These are phyloP conservation scores for Caenorhabditis becei DNA, from an alignment of 2,888 invertebrate genomes.

Conservation along the genomic window DNA sequence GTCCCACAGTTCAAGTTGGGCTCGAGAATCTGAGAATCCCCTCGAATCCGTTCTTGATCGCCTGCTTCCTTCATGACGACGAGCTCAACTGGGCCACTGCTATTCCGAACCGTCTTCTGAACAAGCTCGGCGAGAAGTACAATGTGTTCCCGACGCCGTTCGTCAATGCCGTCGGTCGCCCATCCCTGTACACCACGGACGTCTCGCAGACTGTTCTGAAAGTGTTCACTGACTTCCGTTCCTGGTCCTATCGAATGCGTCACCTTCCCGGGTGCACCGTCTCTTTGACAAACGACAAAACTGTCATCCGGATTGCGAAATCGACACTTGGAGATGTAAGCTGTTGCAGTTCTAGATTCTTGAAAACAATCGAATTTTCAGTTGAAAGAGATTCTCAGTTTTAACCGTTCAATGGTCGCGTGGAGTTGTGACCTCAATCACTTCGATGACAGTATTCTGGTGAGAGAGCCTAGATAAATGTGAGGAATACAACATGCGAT, in stretches of 20 bases:
- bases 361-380: constrained; percentile 53
- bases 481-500: not conserved
- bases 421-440: constrained; percentile 89
- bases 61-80: constrained; percentile 69
- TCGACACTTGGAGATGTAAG: constrained; percentile 63
- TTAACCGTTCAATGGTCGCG: constrained; percentile 89
- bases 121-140: constrained; percentile 73
- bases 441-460: constrained; percentile 89
- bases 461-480: not conserved
- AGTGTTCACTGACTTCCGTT: constrained; percentile 79
- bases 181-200: constrained; percentile 68
- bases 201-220: constrained; percentile 74
- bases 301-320: constrained; percentile 65
- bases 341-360: not conserved
- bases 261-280: constrained; percentile 72
- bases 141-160: constrained; percentile 77
- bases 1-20: constrained; percentile 58
- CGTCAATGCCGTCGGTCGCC: constrained; percentile 72
- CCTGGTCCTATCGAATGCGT: constrained; percentile 76
- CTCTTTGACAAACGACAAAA: constrained; percentile 66
- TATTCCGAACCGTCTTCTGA: constrained; percentile 74
- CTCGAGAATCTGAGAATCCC: constrained; percentile 39
- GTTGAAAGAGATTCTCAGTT: constrained; percentile 72
- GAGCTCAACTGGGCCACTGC: constrained; percentile 77
- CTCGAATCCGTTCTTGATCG: constrained; percentile 69